Percentiles rank a stretch among this genome's conserved stretches.
These are phyloP conservation scores for Remorina albescens DNA, from an alignment of 2,797 vertebrate species.

Conservation along the genomic window DNA sequence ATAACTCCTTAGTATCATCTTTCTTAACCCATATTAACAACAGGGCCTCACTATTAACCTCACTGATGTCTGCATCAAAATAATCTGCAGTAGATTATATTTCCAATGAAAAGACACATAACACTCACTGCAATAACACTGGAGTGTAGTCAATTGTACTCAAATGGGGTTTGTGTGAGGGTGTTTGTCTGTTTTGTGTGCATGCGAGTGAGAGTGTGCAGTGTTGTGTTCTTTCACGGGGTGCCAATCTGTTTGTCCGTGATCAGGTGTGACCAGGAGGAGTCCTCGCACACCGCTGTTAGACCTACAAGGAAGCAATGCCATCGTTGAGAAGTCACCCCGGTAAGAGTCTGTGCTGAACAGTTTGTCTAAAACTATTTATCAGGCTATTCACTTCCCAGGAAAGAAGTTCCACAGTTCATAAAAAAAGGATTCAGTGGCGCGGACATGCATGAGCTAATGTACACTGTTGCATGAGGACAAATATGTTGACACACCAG, in stretches of 20 bases:
- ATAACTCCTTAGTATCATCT: constrained; percentile 45
- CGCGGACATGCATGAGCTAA: background rate
- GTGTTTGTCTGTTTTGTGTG: constrained; percentile 10
- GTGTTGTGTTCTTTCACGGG: constrained; percentile 41
- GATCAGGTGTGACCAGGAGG: constrained; percentile 89
- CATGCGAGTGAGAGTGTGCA: background rate
- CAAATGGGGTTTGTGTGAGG: constrained; percentile 16
- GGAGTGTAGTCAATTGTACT: constrained; percentile 38
- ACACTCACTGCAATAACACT: constrained; percentile 62
- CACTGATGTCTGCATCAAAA: constrained; percentile 45
- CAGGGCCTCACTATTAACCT: constrained; percentile 57
- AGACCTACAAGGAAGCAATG: constrained; percentile 94
- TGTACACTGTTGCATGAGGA: background rate
- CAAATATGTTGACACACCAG: background rate
- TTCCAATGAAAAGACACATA: constrained; percentile 55
- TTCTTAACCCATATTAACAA: constrained; percentile 65
- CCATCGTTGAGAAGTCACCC: constrained; percentile 88
- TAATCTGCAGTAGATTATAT: constrained; percentile 34
- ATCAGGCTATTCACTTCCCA: no score
- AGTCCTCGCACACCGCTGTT: constrained; percentile 92
- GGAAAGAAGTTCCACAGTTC: background rate
- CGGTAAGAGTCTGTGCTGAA: constrained; percentile 82
- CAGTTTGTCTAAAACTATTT: no score
- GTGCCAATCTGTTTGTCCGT: constrained; percentile 51
- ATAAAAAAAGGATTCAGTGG: background rate